These are phyloP conservation scores for Monochamus alternatus DNA, from an alignment of 2,888 invertebrate genomes.

Conservation along the genomic window DNA sequence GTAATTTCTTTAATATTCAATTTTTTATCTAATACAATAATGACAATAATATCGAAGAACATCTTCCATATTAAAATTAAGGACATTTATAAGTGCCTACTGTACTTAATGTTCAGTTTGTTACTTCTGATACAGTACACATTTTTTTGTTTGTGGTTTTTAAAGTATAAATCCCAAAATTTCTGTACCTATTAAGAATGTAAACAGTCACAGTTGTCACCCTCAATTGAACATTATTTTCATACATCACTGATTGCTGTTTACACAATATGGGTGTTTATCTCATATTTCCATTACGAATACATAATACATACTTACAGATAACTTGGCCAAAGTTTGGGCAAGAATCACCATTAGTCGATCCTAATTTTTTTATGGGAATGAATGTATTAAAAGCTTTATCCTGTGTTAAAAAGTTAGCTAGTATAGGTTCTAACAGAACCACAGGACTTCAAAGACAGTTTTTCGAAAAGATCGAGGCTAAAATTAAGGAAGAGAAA, in stretches of 20 bases:
- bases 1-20: too few species aligned
- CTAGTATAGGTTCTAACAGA: constrained; percentile 1
- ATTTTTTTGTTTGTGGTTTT: not conserved
- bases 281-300: constrained; percentile 15
- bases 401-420: constrained; percentile 1
- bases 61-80: too few species aligned
- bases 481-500: constrained; percentile 13
- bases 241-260: constrained; percentile 21
- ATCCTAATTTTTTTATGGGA: not conserved
- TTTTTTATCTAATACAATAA: too few species aligned
- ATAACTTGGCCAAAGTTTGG: constrained; percentile 22
- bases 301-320: constrained; percentile 9
- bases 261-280: constrained; percentile 14
- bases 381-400: constrained; percentile 17
- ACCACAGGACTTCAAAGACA: constrained; percentile 10
- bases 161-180: not conserved
- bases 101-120: too few species aligned
- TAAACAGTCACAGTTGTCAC: constrained; percentile 33
- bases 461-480: constrained; percentile 12
- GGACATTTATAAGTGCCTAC: too few species aligned
- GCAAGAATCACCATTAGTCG: constrained; percentile 2
- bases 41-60: too few species aligned
- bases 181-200: constrained; percentile 3
- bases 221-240: constrained; percentile 29
- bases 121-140: not conserved